Evolutionary conservation across 2,888 invertebrate genomes (phyloP).

Genomic region (Lasioglossum malachurum): DNA sequence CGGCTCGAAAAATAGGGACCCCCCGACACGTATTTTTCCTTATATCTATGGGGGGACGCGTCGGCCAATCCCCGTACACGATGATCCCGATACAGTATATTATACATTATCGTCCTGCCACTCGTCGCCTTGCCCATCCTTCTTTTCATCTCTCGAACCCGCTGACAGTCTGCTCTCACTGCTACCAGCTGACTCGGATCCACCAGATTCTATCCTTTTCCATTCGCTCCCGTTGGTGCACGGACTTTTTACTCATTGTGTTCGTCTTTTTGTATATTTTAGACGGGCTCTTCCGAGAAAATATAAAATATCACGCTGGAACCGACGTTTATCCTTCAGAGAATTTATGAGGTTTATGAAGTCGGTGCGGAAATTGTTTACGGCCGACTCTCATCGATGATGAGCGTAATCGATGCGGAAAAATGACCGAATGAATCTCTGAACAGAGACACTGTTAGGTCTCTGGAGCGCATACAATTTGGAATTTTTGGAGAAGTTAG

Average conservation of each 20-base stretch:
- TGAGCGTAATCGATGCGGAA: not conserved
- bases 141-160: not conserved
- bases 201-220: not conserved
- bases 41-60: conserved; percentile 47
- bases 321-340: too few relatives aligned
- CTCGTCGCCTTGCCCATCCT: conserved; percentile 46
- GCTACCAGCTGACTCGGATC: conserved; percentile 28
- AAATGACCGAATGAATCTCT: not conserved
- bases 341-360: too few relatives aligned
- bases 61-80: conserved; percentile 55
- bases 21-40: conserved; percentile 63
- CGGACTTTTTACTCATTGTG: not conserved
- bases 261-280: not conserved
- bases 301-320: not conserved
- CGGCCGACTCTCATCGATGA: not conserved
- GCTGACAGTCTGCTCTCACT: not conserved
- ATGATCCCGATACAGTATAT: conserved; percentile 48
- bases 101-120: conserved; percentile 44
- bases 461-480: too few relatives aligned
- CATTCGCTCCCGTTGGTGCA: not conserved
- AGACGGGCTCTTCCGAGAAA: not conserved
- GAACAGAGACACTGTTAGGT: not conserved
- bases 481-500: too few relatives aligned
- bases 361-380: too few relatives aligned
- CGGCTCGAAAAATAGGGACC: conserved; percentile 45